Percentiles rank a stretch among this genome's conserved stretches.
These are phyloP conservation scores for Eutolmus rufibarbis DNA, from an alignment of 2,888 invertebrate species.

Conservation along the genomic window DNA sequence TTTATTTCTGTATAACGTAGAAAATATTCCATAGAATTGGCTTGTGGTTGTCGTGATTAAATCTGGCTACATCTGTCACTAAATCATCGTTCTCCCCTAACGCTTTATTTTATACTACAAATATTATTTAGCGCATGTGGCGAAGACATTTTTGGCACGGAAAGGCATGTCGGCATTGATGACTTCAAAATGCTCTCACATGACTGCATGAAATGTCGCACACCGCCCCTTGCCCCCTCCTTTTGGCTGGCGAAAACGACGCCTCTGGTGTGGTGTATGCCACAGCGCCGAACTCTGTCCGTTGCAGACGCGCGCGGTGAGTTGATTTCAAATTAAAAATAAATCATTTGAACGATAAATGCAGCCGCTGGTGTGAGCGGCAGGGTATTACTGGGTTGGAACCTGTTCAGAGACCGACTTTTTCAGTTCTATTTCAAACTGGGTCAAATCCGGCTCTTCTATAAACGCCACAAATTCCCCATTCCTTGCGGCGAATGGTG, in stretches of 20 bases:
- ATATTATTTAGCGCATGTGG: constrained; percentile 15
- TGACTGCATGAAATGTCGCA: constrained; percentile 18
- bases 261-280: not conserved
- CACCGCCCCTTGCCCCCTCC: not conserved
- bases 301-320: not conserved
- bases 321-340: constrained; percentile 9
- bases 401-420: constrained; percentile 36
- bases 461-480: constrained; percentile 26
- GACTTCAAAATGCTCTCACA: constrained; percentile 27
- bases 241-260: not conserved
- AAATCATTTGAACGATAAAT: constrained; percentile 4
- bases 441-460: constrained; percentile 33
- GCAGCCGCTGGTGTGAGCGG: not conserved
- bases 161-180: constrained; percentile 33
- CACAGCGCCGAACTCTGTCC: not conserved
- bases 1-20: not conserved
- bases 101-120: not conserved
- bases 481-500: not conserved
- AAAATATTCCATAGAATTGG: constrained; percentile 21
- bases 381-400: not conserved
- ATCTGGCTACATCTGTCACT: not conserved
- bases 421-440: constrained; percentile 39
- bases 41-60: not conserved
- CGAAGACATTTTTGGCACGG: constrained; percentile 10
- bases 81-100: not conserved